phyloP scores from a whole-genome alignment of 2,888 invertebrate species.

The Ctena decussata region DNA sequence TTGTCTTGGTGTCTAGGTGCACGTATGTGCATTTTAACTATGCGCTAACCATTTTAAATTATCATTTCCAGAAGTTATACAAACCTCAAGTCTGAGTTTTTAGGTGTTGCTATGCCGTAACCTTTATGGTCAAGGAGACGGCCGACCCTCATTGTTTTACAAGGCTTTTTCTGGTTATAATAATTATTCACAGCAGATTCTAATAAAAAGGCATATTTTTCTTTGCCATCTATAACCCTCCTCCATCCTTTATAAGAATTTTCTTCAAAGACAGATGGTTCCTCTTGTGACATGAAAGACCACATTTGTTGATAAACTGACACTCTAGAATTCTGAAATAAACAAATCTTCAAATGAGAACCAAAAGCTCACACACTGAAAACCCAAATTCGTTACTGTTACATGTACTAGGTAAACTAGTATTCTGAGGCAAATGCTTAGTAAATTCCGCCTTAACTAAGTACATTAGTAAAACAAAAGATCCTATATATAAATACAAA shows the following conservation, averaged over 20 bases:
- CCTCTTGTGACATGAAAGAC: conserved; percentile 92
- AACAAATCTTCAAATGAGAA: too few species aligned
- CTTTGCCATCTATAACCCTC: conserved; percentile 90
- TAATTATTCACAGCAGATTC: conserved; percentile 91
- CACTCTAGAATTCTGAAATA: conserved; percentile 93
- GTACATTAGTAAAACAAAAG: too few species aligned
- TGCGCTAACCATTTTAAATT: too few species aligned
- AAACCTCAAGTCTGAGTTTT: conserved; percentile 86
- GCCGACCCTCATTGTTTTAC: conserved; percentile 90
- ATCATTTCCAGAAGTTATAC: too few species aligned
- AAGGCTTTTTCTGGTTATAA: conserved; percentile 94
- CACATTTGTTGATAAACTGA: conserved; percentile 96
- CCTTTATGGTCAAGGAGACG: conserved; percentile 94
- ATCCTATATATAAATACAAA: too few species aligned
- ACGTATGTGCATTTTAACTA: too few species aligned
- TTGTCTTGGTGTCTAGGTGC: too few species aligned
- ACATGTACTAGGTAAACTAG: too few species aligned
- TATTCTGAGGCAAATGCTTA: too few species aligned
- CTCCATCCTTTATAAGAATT: conserved; percentile 94
- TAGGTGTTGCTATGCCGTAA: conserved; percentile 97
- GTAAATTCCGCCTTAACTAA: too few species aligned
- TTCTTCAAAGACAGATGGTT: conserved; percentile 90
- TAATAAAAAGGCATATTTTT: conserved; percentile 89
- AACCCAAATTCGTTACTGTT: too few species aligned
- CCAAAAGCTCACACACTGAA: too few species aligned